These are phyloP conservation scores for Suncus etruscus DNA, from an alignment of 2,113 vertebrate species.

Conservation along the genomic window DNA sequence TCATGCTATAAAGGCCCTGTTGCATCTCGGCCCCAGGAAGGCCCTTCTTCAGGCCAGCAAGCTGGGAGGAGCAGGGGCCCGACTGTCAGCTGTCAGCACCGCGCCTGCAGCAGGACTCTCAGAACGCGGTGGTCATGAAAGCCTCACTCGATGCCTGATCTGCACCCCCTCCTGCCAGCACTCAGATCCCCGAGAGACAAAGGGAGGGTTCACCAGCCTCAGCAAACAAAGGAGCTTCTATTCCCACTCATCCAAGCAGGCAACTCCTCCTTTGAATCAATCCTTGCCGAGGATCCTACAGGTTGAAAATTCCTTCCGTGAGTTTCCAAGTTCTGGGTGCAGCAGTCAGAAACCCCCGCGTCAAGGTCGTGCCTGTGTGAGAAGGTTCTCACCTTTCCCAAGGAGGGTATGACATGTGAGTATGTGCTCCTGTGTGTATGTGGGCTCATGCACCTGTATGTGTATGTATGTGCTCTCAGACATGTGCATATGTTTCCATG, in stretches of 20 bases:
- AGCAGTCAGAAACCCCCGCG: not conserved
- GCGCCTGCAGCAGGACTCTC: conserved; percentile 48
- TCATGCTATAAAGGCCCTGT: conserved; percentile 52
- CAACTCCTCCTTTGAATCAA: not conserved
- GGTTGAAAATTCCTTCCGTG: not conserved
- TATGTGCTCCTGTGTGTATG: not conserved
- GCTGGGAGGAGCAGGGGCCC: conserved; percentile 60
- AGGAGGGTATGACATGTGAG: too few species aligned
- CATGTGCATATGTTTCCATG: not conserved
- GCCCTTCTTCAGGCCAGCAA: not conserved
- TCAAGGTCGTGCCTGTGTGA: not conserved
- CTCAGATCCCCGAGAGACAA: conserved; percentile 1
- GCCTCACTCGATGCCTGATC: conserved; percentile 40
- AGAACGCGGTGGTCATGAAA: too few species aligned
- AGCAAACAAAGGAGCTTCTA: conserved; percentile 58
- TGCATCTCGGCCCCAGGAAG: conserved; percentile 46
- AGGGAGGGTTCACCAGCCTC: not conserved
- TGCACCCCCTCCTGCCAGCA: not conserved
- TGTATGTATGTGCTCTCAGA: not conserved
- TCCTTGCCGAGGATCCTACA: conserved; percentile 5
- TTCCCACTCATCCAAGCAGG: not conserved
- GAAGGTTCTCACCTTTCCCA: not conserved
- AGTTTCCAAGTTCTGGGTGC: not conserved
- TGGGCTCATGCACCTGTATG: too few species aligned
- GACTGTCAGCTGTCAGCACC: conserved; percentile 69